Evolutionary conservation across 2,797 vertebrate genomes (phyloP).

Genomic region (Tapirus indicus): DNA sequence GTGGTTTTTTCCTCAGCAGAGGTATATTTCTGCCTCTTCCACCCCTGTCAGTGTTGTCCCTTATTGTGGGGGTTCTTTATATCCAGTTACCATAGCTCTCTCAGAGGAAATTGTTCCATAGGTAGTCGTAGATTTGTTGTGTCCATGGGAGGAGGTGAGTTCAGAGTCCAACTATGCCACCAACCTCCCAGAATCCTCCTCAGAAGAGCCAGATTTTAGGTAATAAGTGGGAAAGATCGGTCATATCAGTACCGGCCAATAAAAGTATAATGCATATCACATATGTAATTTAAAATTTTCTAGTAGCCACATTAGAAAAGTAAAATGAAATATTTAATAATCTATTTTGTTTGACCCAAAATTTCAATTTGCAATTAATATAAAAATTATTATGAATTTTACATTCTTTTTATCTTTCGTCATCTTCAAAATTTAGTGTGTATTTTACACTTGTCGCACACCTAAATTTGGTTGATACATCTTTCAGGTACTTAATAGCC

Average conservation of each 20-base stretch:
- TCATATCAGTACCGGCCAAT: background rate
- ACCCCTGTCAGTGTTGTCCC: too few relatives aligned
- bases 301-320: background rate
- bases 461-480: background rate
- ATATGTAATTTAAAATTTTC: background rate
- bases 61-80: too few relatives aligned
- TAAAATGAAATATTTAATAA: background rate
- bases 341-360: background rate
- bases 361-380: background rate
- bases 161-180: too few relatives aligned
- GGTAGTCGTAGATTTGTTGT: too few relatives aligned
- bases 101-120: too few relatives aligned
- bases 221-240: background rate
- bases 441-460: background rate
- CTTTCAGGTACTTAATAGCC: background rate
- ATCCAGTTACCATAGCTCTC: too few relatives aligned
- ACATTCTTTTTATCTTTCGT: background rate
- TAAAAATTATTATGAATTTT: constrained; percentile 14
- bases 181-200: background rate
- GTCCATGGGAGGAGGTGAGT: too few relatives aligned
- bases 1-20: too few relatives aligned
- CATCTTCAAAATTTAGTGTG: background rate
- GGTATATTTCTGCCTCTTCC: too few relatives aligned
- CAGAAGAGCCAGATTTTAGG: background rate
- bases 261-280: background rate